A percentile compares a stretch with the other conserved stretches of the same genome.
These are phyloP conservation scores for Pipa parva DNA, from an alignment of 2,113 vertebrate species.

Conservation along the genomic window DNA sequence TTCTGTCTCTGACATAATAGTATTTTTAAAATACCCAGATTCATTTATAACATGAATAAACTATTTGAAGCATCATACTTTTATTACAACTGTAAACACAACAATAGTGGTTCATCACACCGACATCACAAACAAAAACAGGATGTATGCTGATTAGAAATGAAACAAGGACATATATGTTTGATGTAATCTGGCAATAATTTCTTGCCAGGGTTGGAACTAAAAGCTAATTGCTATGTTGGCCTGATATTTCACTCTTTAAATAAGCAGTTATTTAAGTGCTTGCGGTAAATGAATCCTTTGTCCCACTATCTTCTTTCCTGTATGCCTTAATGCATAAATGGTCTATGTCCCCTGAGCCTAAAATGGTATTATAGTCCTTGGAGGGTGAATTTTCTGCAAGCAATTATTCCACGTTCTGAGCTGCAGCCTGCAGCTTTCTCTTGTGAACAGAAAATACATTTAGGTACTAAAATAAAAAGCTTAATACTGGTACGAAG, in stretches of 20 bases:
- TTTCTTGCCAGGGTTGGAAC: background rate
- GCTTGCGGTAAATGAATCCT: background rate
- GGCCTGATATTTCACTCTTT: slow-evolving; percentile 5
- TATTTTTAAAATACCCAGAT: too few species aligned
- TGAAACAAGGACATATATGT: background rate
- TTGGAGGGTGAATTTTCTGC: background rate
- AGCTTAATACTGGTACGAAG: background rate
- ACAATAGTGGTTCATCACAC: too few species aligned
- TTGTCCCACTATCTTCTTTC: background rate
- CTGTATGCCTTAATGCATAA: slow-evolving; percentile 5
- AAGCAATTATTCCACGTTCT: background rate
- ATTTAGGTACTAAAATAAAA: background rate
- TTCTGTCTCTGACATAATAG: too few species aligned
- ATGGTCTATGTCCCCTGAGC: background rate
- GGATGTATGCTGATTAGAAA: slow-evolving; percentile 14
- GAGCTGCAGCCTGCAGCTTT: slow-evolving; percentile 6
- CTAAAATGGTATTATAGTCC: background rate
- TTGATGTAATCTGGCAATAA: background rate
- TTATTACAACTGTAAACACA: too few species aligned
- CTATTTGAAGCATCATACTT: too few species aligned
- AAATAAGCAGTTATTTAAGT: slow-evolving; percentile 10
- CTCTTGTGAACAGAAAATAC: background rate
- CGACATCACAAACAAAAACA: too few species aligned
- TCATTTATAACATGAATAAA: too few species aligned
- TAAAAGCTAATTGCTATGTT: background rate